Evolutionary conservation across 2,113 vertebrate species (phyloP).

Genomic region (Lamprotornis superbus): DNA sequence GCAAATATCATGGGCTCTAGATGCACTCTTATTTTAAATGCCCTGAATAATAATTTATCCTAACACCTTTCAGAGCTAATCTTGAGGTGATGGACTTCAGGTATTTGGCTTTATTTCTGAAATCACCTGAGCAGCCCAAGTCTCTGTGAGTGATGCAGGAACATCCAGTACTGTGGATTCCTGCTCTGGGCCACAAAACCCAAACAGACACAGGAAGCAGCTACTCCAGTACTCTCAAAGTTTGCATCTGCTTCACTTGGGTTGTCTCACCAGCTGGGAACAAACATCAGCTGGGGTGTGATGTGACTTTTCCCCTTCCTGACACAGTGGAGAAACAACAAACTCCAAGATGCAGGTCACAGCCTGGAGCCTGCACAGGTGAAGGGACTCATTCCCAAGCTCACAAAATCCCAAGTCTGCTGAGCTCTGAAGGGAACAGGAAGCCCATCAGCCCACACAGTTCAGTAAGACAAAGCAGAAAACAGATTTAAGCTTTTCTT

Average conservation of each 20-base stretch:
- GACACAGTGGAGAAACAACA: neutral
- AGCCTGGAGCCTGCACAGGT: neutral
- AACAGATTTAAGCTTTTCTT: neutral
- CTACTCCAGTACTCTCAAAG: neutral
- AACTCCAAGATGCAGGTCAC: neutral
- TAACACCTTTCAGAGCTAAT: neutral
- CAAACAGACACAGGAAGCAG: neutral
- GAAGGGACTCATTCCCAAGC: neutral
- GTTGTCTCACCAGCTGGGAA: neutral
- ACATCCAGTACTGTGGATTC: accelerated
- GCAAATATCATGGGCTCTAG: neutral
- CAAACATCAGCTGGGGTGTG: neutral
- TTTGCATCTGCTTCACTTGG: neutral
- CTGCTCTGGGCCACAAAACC: neutral
- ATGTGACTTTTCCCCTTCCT: neutral
- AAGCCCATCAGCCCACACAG: neutral
- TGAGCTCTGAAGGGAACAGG: accelerated
- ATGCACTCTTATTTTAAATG: neutral
- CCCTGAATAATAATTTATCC: neutral
- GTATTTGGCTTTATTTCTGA: neutral
- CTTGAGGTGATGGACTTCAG: neutral
- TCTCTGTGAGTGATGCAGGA: neutral
- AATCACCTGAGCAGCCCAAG: neutral
- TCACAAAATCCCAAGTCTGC: neutral
- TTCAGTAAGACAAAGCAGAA: neutral